phyloP scores from a whole-genome alignment of 2,113 vertebrate genomes.

The Bucco capensis region DNA sequence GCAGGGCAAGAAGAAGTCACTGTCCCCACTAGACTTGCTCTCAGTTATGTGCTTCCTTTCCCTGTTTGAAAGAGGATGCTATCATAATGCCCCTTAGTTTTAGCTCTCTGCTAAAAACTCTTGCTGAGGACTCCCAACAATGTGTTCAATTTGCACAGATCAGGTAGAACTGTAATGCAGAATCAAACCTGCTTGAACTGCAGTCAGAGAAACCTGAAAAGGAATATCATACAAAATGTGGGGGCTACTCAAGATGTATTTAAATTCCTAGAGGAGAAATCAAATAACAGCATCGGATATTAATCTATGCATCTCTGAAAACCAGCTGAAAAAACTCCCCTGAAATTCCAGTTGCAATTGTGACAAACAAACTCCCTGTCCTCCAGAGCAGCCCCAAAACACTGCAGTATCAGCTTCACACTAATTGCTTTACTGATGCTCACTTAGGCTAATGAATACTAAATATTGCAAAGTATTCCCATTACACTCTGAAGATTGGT shows the following conservation, averaged over 20 bases:
- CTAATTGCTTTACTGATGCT: conserved; percentile 12
- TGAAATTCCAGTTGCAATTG: neutral
- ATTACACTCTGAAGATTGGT: neutral
- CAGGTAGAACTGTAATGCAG: neutral
- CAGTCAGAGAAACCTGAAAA: neutral
- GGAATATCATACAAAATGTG: neutral
- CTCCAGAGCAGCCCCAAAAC: neutral
- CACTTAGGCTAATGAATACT: neutral
- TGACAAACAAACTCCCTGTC: neutral
- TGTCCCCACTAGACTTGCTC: neutral
- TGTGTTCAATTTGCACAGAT: neutral
- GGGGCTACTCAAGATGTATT: neutral
- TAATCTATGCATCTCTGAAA: neutral
- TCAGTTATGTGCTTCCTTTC: neutral
- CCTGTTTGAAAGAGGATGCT: neutral
- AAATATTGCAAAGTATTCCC: neutral
- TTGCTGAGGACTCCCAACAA: neutral
- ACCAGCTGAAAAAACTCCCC: neutral
- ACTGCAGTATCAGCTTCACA: neutral
- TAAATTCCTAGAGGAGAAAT: neutral
- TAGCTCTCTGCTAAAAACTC: neutral
- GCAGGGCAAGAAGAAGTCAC: neutral
- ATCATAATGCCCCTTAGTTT: neutral
- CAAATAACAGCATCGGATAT: neutral
- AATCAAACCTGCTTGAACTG: neutral